Evolutionary conservation across 2,113 vertebrate genomes (phyloP), one percentile per base, ranked within the genome.

Genomic region (Thamnaconus septentrionalis): DNA sequence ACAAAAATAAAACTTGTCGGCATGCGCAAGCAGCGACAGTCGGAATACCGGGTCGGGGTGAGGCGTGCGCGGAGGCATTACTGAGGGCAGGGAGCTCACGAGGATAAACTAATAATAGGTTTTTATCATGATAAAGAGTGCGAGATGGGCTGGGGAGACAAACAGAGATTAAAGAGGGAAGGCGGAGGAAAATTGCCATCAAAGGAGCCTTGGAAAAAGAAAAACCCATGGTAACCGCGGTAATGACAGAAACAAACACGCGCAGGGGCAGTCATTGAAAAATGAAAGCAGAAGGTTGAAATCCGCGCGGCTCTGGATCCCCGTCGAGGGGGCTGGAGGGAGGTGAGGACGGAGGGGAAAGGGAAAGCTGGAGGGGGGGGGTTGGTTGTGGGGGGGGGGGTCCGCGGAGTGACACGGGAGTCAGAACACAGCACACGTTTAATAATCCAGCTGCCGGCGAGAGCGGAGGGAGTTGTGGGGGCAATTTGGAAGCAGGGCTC

Each of bases 151-250:
- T 45, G 60, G 45, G 58, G 48, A 59, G 56, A 76, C 61, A 77
- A 74, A 79, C 51, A 78, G 45, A 65, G 39, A 56, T 56, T 60
- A 59, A 56, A 65, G 2, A 11, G 10, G 47, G 8, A 41, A n/a
- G 18, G 46, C 56, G n/a, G 73, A 53, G 12, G 31, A 63, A 66
- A 79, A 51, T 60, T 46, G 60, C 60, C 64, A 68, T 63, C 55
- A 86, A 85, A 73, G 57, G 59, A 82, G 78, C 48, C 69, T 59
- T 54, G 63, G 43, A 49, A 65, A 45, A 66, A 48, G 64, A 50
- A 52, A 80, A 88, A 79, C 81, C 79, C 65, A 83, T 78, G 74
- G 75, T 69, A 84, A 85, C 79, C 68, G 72, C 73, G 58, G 71
- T 70, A 78, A 85, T 77, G 60, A 77, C 47, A 66, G 66, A 83